These are phyloP conservation scores for Hyles vespertilio DNA, from an alignment of 1,140 invertebrate genomes.

Conservation along the genomic window DNA sequence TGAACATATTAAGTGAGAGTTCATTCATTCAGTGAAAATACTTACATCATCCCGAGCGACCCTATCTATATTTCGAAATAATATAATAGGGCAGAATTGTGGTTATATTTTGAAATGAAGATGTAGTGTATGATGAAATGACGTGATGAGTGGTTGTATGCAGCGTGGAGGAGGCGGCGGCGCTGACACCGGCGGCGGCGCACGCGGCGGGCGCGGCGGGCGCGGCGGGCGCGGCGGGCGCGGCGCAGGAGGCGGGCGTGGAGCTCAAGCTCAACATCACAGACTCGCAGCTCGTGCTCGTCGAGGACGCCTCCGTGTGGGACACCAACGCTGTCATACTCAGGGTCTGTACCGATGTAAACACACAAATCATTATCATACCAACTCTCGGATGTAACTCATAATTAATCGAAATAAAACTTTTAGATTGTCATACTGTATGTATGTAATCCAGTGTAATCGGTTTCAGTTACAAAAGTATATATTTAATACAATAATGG, in stretches of 20 bases:
- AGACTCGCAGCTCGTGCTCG: slow-evolving; percentile 95
- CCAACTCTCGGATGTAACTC: no score
- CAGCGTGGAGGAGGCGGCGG: slow-evolving; percentile 23
- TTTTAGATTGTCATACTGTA: no score
- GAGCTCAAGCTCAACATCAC: slow-evolving; percentile 96
- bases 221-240: slow-evolving; percentile 3
- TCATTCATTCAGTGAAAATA: no score
- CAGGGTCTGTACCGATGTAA: slow-evolving; percentile 76
- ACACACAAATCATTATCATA: no score
- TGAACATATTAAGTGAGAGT: no score
- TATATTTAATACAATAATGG: no score
- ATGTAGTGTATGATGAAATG: background rate
- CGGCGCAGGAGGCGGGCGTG: slow-evolving; percentile 48
- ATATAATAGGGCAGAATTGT: background rate
- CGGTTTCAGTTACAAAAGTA: no score
- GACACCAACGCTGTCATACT: slow-evolving; percentile 97
- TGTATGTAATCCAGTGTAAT: no score
- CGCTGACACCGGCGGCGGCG: slow-evolving; percentile 1
- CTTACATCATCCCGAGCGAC: no score
- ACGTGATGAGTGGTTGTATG: slow-evolving; percentile 9
- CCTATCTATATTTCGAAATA: no score
- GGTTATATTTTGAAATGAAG: background rate
- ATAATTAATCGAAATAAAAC: no score
- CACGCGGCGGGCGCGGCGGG: slow-evolving; percentile 13
- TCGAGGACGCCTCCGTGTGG: slow-evolving; percentile 91